Evolutionary conservation across 2,113 vertebrate genomes (phyloP).

Genomic region (Odontesthes bonariensis): DNA sequence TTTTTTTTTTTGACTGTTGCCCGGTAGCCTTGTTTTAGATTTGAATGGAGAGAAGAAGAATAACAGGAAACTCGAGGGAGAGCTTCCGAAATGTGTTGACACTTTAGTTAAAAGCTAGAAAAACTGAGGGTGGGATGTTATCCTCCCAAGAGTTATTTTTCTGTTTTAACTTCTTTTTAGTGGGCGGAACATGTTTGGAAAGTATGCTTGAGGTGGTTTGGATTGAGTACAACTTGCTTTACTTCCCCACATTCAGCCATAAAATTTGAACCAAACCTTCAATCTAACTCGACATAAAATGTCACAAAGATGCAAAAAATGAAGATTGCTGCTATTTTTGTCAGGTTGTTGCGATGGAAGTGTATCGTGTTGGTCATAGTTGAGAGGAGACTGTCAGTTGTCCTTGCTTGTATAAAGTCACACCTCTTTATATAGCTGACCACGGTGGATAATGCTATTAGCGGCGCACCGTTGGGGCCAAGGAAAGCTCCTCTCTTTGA

Average conservation of each 20-base stretch:
- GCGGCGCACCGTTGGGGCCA: slow-evolving; percentile 41
- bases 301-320: not conserved
- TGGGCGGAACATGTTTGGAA: not conserved
- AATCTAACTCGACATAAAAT: not conserved
- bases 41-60: slow-evolving; percentile 46
- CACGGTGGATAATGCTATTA: slow-evolving; percentile 59
- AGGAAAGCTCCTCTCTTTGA: slow-evolving; percentile 72
- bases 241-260: slow-evolving; percentile 5
- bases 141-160: slow-evolving; percentile 5
- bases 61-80: slow-evolving; percentile 60
- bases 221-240: not conserved
- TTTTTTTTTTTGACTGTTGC: too few relatives aligned
- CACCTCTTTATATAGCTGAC: slow-evolving; percentile 47
- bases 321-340: not conserved
- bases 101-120: slow-evolving; percentile 21
- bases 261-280: slow-evolving; percentile 3
- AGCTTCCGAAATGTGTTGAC: slow-evolving; percentile 38
- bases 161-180: not conserved
- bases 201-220: not conserved
- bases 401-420: slow-evolving; percentile 30
- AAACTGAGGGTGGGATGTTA: slow-evolving; percentile 13
- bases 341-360: slow-evolving; percentile 5
- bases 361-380: slow-evolving; percentile 14
- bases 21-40: slow-evolving; percentile 3
- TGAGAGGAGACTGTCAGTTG: slow-evolving; percentile 10